Conservation (phyloP, 2,888 invertebrate species). For the Drosophila demipolita region DNA sequence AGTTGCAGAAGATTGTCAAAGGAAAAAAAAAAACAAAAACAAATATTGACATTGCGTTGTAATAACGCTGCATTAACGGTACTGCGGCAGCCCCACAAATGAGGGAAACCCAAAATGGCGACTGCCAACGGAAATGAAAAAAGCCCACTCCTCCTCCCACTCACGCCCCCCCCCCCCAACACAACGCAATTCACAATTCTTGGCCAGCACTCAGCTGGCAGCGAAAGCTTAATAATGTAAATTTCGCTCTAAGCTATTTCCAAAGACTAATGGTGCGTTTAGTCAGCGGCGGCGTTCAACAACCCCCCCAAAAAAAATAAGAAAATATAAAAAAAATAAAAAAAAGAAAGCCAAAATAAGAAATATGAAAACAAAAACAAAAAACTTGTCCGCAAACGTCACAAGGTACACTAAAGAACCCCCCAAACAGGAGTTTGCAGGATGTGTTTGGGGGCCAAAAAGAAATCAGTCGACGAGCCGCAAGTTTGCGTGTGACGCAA, state of each 20-base stretch:
- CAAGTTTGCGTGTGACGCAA: slow-evolving; percentile 70
- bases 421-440: background rate
- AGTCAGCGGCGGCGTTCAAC: slow-evolving; percentile 43
- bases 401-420: slow-evolving; percentile 42
- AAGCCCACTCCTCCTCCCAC: slow-evolving; percentile 4
- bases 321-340: slow-evolving; percentile 9
- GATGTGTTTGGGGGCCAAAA: background rate
- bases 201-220: slow-evolving; percentile 25
- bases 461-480: slow-evolving; percentile 63
- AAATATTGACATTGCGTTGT: slow-evolving; percentile 81
- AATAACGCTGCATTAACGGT: slow-evolving; percentile 78
- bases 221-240: slow-evolving; percentile 80
- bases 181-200: slow-evolving; percentile 23
- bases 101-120: slow-evolving; percentile 62
- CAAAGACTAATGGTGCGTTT: slow-evolving; percentile 82
- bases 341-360: slow-evolving; percentile 8
- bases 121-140: slow-evolving; percentile 59
- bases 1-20: slow-evolving; percentile 71
- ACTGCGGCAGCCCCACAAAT: slow-evolving; percentile 39
- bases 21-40: slow-evolving; percentile 18
- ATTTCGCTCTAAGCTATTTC: slow-evolving; percentile 81
- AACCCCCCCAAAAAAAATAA: slow-evolving; percentile 35
- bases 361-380: slow-evolving; percentile 26
- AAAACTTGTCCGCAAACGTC: slow-evolving; percentile 55
- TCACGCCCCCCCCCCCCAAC: too few species aligned